Percentiles rank a stretch among this genome's conserved stretches.
These are phyloP conservation scores for Drosophila murphyi DNA, from an alignment of 1,140 invertebrate species.

Conservation along the genomic window DNA sequence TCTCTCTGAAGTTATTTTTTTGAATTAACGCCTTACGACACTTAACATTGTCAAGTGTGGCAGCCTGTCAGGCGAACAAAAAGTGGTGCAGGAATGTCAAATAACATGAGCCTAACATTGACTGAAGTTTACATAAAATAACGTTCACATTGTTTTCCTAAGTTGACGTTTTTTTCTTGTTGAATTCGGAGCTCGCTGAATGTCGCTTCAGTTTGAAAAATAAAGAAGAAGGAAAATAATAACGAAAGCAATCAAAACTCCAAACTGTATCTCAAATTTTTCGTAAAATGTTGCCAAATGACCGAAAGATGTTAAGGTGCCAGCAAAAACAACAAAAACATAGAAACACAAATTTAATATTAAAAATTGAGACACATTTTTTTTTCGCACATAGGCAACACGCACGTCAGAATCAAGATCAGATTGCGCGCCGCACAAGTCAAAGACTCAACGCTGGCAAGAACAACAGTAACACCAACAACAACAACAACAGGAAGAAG, in stretches of 20 bases:
- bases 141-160: conserved; percentile 30
- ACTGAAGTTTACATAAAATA: conserved; percentile 11
- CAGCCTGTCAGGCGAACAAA: conserved; percentile 7
- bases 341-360: background rate
- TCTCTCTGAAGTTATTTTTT: too few species aligned
- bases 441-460: conserved; percentile 21
- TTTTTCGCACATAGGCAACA: conserved; percentile 47
- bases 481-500: conserved; percentile 20
- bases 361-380: too few species aligned
- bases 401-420: conserved; percentile 61
- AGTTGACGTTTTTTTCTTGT: conserved; percentile 4
- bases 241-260: background rate
- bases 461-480: conserved; percentile 5
- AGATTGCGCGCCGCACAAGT: conserved; percentile 36
- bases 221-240: background rate
- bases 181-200: conserved; percentile 5
- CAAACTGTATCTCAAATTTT: conserved; percentile 3
- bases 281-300: conserved; percentile 60
- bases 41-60: background rate
- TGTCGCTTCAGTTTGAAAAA: conserved; percentile 14
- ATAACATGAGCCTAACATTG: conserved; percentile 22
- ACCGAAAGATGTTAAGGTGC: conserved; percentile 63
- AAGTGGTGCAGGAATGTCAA: conserved; percentile 9
- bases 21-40: background rate
- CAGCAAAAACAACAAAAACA: background rate